Conservation (phyloP, 1,140 invertebrate species). For the Drosophila subobscura region DNA sequence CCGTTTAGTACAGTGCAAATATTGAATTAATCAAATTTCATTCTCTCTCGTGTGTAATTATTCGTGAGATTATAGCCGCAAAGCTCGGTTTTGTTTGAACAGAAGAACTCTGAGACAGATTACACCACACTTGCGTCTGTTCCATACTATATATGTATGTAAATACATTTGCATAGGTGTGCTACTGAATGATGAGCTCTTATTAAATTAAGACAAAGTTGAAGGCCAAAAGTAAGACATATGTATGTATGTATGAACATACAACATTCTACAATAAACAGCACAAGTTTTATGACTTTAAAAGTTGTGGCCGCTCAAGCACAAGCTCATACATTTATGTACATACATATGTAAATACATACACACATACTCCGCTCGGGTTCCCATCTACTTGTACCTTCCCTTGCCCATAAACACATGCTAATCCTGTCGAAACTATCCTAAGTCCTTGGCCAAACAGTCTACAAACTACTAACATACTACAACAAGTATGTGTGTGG, state of each 20-base stretch:
- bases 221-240: no score
- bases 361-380: no score
- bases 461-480: neutral
- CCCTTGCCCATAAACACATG: constrained; percentile 19
- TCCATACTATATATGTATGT: neutral
- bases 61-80: constrained; percentile 57
- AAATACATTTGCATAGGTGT: no score
- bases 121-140: neutral
- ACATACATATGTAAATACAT: no score
- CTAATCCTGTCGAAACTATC: constrained; percentile 43
- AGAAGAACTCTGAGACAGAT: no score
- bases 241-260: no score
- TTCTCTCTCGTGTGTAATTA: constrained; percentile 63
- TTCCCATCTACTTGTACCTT: neutral
- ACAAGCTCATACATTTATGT: no score
- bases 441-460: constrained; percentile 36
- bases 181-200: no score
- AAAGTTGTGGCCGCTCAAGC: no score
- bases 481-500: neutral
- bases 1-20: constrained; percentile 42
- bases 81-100: constrained; percentile 37
- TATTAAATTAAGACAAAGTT: no score
- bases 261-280: no score
- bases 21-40: constrained; percentile 78
- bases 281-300: no score